phyloP scores from a whole-genome alignment of 2,113 vertebrate genomes.

The Oophaga pumilio region DNA sequence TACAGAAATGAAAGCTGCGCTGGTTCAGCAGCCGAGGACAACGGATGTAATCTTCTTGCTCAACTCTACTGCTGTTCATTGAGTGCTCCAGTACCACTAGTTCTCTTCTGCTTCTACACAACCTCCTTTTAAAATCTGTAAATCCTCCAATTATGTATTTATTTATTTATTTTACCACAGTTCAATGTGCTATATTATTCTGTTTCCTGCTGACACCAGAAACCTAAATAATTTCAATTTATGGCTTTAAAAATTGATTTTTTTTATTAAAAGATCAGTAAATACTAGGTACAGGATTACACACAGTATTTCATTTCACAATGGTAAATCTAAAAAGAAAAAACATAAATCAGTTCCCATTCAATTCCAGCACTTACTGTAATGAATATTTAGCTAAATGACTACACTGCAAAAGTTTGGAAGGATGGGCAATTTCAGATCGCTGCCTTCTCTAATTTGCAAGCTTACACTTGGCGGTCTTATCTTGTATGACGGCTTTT shows the following conservation, averaged over 20 bases:
- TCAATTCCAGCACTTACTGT: neutral
- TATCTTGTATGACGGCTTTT: constrained; percentile 32
- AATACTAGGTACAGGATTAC: neutral
- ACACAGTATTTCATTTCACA: neutral
- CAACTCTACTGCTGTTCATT: no score
- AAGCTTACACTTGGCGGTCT: neutral
- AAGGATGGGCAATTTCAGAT: neutral
- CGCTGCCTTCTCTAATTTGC: constrained; percentile 15
- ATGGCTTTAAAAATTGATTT: neutral
- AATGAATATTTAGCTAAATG: neutral
- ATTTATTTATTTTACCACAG: neutral
- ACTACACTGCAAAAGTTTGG: neutral
- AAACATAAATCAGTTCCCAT: neutral
- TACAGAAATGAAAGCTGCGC: no score
- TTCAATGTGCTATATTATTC: neutral
- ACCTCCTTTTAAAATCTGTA: neutral
- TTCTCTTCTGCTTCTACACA: no score
- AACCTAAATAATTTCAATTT: neutral
- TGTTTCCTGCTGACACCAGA: neutral
- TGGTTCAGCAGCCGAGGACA: no score
- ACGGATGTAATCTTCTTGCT: no score
- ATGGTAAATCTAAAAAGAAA: neutral
- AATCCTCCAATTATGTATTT: neutral
- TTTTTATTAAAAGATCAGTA: neutral
- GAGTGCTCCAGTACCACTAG: no score